These are phyloP conservation scores for Alectoris magna DNA, from an alignment of 2,797 vertebrate genomes.

Conservation along the genomic window DNA sequence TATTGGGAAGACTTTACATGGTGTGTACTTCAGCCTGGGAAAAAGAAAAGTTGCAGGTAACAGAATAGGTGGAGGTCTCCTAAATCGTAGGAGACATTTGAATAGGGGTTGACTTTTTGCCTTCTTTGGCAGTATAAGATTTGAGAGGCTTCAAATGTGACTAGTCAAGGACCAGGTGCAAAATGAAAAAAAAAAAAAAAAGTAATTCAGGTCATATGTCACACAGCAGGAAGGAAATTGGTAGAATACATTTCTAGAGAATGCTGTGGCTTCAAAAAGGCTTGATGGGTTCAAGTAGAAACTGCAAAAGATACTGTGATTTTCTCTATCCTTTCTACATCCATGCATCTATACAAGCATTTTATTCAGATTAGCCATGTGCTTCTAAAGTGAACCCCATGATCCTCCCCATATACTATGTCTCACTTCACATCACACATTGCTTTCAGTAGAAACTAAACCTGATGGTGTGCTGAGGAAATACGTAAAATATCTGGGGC, in stretches of 20 bases:
- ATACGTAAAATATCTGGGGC: not conserved
- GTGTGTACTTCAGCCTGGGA: not conserved
- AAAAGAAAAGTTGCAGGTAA: not conserved
- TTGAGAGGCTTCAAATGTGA: not conserved
- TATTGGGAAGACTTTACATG: not conserved
- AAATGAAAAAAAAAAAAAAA: not conserved
- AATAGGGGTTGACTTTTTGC: not conserved
- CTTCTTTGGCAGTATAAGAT: not conserved
- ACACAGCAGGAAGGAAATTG: not conserved
- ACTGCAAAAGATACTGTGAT: not conserved
- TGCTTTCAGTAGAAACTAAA: not conserved
- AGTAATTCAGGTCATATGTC: not conserved
- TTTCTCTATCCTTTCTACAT: not conserved
- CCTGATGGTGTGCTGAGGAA: not conserved
- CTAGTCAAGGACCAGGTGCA: not conserved
- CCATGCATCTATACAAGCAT: not conserved
- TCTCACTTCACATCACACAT: not conserved
- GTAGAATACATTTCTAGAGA: not conserved
- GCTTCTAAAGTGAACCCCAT: not conserved
- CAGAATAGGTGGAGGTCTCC: not conserved
- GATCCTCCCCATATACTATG: not conserved
- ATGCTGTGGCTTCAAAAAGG: not conserved
- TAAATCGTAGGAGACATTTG: not conserved
- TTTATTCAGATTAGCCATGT: not conserved
- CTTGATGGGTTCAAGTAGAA: not conserved